A percentile compares a stretch with the other conserved stretches of the same genome.
phyloP scores from a whole-genome alignment of 1,140 invertebrate genomes.

The Asbolus verrucosus region DNA sequence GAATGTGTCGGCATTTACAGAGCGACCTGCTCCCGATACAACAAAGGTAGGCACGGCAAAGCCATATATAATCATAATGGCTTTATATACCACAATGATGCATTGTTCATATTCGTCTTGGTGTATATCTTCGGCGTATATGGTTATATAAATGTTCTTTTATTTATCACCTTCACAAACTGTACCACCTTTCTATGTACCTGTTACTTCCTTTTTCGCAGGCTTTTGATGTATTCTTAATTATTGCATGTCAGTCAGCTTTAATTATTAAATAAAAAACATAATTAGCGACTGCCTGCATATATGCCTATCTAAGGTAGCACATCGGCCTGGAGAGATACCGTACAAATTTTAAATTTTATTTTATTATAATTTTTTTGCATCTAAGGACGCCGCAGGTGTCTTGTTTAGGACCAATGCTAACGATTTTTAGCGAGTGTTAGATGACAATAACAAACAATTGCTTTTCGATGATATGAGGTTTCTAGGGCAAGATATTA shows the following conservation, averaged over 20 bases:
- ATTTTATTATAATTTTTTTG: no score
- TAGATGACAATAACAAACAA: no score
- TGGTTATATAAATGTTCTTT: slow-evolving; percentile 7
- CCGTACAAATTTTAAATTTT: no score
- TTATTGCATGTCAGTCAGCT: neutral
- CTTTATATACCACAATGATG: slow-evolving; percentile 31
- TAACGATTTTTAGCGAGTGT: no score
- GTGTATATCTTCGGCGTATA: neutral
- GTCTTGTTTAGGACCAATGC: no score
- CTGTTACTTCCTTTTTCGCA: neutral
- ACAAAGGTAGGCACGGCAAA: slow-evolving; percentile 30
- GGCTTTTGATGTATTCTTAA: slow-evolving; percentile 1
- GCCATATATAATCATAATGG: slow-evolving; percentile 29
- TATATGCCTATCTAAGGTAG: no score
- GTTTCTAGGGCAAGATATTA: no score
- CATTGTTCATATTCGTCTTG: slow-evolving; percentile 34
- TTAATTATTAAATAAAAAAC: no score
- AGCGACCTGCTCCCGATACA: slow-evolving; percentile 29
- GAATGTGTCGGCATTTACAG: slow-evolving; percentile 31
- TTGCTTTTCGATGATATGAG: no score
- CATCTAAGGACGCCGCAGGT: no score
- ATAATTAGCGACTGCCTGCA: no score
- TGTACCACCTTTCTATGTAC: neutral
- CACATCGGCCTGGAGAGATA: no score
- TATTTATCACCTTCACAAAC: slow-evolving; percentile 6